A percentile compares a stretch with the other conserved stretches of the same genome.
These are phyloP conservation scores for Erebia ligea DNA, from an alignment of 2,888 invertebrate genomes.

Conservation along the genomic window DNA sequence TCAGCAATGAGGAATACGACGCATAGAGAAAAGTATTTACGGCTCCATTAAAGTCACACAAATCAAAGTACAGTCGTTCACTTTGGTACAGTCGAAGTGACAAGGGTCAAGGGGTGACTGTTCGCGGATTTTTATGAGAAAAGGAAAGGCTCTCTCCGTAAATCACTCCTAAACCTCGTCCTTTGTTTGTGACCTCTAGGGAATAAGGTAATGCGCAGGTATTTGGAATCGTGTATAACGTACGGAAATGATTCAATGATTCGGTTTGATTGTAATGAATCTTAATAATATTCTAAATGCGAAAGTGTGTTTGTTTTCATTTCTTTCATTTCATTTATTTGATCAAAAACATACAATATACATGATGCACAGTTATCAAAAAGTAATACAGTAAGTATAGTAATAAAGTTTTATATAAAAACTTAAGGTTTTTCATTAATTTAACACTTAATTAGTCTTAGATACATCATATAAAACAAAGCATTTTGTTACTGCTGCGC, in stretches of 20 bases:
- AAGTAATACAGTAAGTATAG: no score
- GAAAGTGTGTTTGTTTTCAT: no score
- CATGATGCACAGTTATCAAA: no score
- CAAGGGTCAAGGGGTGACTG: conserved; percentile 42
- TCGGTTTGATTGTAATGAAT: not conserved
- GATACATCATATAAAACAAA: no score
- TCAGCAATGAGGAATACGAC: no score
- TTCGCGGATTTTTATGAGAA: conserved; percentile 40
- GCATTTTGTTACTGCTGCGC: no score
- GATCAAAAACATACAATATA: no score
- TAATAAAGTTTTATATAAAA: no score
- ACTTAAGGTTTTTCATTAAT: no score
- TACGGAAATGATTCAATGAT: not conserved
- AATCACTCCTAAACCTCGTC: conserved; percentile 40
- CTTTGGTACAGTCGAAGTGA: conserved; percentile 32
- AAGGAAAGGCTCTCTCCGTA: conserved; percentile 42
- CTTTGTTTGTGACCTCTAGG: conserved; percentile 39
- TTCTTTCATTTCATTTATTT: no score
- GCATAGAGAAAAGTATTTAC: not conserved
- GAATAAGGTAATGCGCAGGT: conserved; percentile 31
- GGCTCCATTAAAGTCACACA: conserved; percentile 27
- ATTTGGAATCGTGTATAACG: not conserved
- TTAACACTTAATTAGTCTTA: no score
- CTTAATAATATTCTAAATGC: no score
- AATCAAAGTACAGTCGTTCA: conserved; percentile 33